These are phyloP conservation scores for Argyrosomus japonicus DNA, from an alignment of 2,113 vertebrate genomes.

Conservation along the genomic window DNA sequence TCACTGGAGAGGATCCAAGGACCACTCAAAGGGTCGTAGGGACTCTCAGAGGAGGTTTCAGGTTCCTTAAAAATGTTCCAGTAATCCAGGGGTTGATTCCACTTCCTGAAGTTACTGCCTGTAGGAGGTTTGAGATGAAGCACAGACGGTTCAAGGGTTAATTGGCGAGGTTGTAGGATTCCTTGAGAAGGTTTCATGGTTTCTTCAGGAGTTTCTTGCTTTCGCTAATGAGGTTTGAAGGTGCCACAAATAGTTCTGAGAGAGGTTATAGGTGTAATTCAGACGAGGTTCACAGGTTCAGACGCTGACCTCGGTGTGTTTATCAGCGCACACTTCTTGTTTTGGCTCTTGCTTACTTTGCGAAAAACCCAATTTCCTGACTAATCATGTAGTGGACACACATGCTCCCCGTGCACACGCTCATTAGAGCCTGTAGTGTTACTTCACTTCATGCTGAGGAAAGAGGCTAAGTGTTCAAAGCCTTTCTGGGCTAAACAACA, in stretches of 20 bases:
- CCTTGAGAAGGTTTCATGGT: not conserved
- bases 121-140: too few relatives aligned
- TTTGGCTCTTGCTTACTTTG: conserved; percentile 57
- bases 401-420: conserved; percentile 37
- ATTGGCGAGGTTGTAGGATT: not conserved
- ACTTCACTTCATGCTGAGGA: conserved; percentile 60
- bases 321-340: conserved; percentile 19
- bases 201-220: not conserved
- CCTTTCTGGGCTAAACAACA: conserved; percentile 51
- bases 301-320: not conserved
- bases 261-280: not conserved
- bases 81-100: too few relatives aligned
- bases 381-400: conserved; percentile 17
- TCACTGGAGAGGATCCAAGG: too few relatives aligned
- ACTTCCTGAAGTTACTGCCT: too few relatives aligned
- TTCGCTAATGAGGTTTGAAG: not conserved
- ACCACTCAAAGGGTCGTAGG: too few relatives aligned
- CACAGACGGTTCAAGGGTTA: not conserved
- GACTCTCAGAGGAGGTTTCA: too few relatives aligned
- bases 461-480: conserved; percentile 70
- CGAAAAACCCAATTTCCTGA: conserved; percentile 52
- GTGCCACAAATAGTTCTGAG: not conserved
- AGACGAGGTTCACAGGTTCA: not conserved
- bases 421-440: conserved; percentile 70
- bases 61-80: too few relatives aligned